These are phyloP conservation scores for Otolemur garnettii DNA, from an alignment of 2,113 vertebrate species.

Conservation along the genomic window DNA sequence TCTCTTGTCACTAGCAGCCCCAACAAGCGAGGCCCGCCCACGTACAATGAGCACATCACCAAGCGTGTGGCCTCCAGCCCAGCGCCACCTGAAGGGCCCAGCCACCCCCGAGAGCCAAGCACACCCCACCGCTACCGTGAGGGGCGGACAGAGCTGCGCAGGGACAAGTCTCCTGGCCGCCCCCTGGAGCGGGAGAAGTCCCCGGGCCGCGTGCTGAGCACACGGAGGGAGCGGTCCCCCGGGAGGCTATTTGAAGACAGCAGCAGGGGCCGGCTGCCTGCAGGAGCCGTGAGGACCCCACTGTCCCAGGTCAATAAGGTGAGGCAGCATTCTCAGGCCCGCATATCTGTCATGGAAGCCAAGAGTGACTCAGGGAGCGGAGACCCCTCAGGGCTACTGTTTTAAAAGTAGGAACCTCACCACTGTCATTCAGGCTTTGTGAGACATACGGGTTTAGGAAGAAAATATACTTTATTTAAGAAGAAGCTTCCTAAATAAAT, in stretches of 20 bases:
- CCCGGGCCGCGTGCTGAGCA: constrained; percentile 95
- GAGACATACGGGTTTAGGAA: background rate
- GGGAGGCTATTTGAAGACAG: constrained; percentile 95
- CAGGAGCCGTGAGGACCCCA: constrained; percentile 94
- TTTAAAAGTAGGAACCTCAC: too few species aligned
- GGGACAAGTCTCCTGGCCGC: constrained; percentile 97
- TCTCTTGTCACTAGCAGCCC: constrained; percentile 91
- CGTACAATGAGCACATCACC: constrained; percentile 99
- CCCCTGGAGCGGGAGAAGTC: constrained; percentile 98
- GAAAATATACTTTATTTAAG: background rate
- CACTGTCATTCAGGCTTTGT: too few species aligned
- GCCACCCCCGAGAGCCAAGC: constrained; percentile 96
- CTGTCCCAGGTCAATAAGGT: constrained; percentile 99
- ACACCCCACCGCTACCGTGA: constrained; percentile 98
- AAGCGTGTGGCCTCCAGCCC: constrained; percentile 96
- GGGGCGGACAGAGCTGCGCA: constrained; percentile 95
- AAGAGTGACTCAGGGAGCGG: too few species aligned
- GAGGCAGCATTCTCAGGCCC: background rate
- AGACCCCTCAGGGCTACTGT: background rate
- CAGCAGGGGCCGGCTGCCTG: constrained; percentile 92
- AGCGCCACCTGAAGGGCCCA: constrained; percentile 92
- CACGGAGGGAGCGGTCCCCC: constrained; percentile 95
- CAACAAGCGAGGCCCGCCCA: constrained; percentile 97
- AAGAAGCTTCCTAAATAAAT: background rate
- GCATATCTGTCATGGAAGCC: background rate